Conservation (phyloP, 2,797 vertebrate genomes). For the Lacerta viridis region DNA sequence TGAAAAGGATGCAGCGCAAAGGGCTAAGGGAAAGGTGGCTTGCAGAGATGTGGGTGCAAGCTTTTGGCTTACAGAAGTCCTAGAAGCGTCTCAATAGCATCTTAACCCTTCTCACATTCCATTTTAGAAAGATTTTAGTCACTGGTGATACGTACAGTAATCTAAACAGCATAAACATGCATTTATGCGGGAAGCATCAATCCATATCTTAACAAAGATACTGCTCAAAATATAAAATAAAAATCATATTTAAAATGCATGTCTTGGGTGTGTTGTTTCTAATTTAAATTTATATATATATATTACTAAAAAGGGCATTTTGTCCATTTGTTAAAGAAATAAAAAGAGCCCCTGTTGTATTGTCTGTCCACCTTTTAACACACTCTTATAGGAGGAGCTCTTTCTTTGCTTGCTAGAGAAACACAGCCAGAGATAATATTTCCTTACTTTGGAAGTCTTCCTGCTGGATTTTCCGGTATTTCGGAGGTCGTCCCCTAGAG, state of each 20-base stretch:
- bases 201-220: not conserved
- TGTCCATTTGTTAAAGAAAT: not conserved
- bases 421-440: not conserved
- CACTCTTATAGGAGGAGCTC: not conserved
- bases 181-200: not conserved
- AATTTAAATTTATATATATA: not conserved
- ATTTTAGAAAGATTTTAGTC: slow-evolving; percentile 5
- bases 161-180: not conserved
- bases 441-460: slow-evolving; percentile 94
- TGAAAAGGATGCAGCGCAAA: not conserved
- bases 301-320: not conserved
- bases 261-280: not conserved
- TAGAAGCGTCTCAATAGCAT: not conserved
- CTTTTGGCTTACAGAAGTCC: not conserved
- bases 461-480: slow-evolving; percentile 94
- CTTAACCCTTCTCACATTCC: not conserved
- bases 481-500: slow-evolving; percentile 95
- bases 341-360: too few species aligned
- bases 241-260: not conserved
- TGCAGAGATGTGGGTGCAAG: not conserved
- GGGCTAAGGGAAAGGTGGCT: not conserved
- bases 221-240: not conserved
- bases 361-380: not conserved
- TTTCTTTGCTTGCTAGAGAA: not conserved
- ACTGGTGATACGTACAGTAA: not conserved